Percentiles rank a stretch among this genome's conserved stretches.
These are phyloP conservation scores for Rotaria socialis DNA, from an alignment of 2,888 invertebrate genomes.

Conservation along the genomic window DNA sequence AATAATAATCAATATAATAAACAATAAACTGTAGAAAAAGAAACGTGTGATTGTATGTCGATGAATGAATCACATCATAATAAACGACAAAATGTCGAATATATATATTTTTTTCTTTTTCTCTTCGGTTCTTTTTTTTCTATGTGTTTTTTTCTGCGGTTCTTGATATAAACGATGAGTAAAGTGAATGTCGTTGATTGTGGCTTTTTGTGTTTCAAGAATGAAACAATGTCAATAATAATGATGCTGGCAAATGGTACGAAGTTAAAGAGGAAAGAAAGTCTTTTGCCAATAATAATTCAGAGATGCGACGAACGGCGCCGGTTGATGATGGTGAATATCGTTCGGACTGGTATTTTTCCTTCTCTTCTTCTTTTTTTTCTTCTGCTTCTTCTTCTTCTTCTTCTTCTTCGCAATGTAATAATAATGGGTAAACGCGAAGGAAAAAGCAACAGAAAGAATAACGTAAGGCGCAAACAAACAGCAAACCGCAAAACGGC, in stretches of 20 bases:
- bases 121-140: not conserved
- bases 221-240: not conserved
- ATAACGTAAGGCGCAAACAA: not conserved
- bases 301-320: conserved; percentile 13
- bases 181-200: not conserved
- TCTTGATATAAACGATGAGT: not conserved
- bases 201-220: not conserved
- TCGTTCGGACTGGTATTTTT: conserved; percentile 11
- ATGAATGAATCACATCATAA: conserved; percentile 3
- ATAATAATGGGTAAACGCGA: not conserved
- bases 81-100: not conserved
- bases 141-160: not conserved
- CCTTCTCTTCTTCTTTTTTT: not conserved
- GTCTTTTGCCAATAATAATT: conserved; percentile 21
- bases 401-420: not conserved
- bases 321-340: conserved; percentile 6
- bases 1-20: not conserved
- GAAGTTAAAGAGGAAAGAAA: not conserved
- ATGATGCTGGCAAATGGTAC: not conserved
- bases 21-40: not conserved
- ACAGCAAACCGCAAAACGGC: conserved; percentile 15
- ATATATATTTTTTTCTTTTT: not conserved
- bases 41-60: not conserved
- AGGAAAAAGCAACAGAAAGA: conserved; percentile 26
- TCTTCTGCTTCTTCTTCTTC: not conserved